phyloP scores from a whole-genome alignment of 2,797 vertebrate species.

The Anniella stebbinsi region DNA sequence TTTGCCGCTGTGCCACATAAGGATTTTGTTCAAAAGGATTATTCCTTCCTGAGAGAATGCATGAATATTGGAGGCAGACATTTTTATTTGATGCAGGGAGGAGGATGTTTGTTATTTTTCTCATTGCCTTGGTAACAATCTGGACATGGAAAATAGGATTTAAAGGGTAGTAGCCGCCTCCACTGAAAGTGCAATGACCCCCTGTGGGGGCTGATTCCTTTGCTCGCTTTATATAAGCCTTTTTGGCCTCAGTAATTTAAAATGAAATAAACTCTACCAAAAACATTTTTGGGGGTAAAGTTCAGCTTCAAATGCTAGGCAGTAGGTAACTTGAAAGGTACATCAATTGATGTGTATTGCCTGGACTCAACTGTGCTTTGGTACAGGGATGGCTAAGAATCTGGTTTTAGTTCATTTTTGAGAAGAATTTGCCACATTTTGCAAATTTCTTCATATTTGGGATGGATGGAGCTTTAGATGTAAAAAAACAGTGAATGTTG shows the following conservation, averaged over 20 bases:
- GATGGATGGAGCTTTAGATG: no score
- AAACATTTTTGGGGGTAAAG: neutral
- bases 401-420: no score
- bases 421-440: no score
- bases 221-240: neutral
- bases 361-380: neutral
- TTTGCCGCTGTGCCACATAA: neutral
- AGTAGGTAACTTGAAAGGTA: neutral
- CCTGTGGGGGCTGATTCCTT: neutral
- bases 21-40: slow-evolving; percentile 18
- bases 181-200: neutral
- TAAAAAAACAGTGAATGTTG: no score
- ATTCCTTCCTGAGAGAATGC: neutral
- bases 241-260: neutral
- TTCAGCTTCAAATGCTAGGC: neutral
- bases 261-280: neutral
- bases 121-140: slow-evolving; percentile 7
- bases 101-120: neutral
- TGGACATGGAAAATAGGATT: slow-evolving; percentile 10
- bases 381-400: no score
- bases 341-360: neutral
- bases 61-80: neutral
- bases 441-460: no score
- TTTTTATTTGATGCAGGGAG: neutral
- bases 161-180: neutral